Conservation (phyloP, 2,113 vertebrate species). For the Prunella himalayana region DNA sequence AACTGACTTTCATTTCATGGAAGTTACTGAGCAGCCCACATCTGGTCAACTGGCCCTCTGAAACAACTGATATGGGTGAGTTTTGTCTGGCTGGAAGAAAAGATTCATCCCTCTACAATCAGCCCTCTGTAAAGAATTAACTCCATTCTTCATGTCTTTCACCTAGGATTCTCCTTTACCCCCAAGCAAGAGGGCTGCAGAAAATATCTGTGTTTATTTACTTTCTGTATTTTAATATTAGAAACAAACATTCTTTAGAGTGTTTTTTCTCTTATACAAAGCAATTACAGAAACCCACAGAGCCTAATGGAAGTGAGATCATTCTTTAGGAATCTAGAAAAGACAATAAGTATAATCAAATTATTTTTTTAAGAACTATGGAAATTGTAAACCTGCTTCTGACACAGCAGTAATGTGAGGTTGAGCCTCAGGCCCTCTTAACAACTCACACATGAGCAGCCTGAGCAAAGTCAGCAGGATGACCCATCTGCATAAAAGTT, state of each 20-base stretch:
- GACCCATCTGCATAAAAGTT: background rate
- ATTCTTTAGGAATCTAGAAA: background rate
- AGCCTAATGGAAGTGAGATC: conserved; percentile 18
- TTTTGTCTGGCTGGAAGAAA: background rate
- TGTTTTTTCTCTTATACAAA: background rate
- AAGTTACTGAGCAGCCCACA: background rate
- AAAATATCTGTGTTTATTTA: background rate
- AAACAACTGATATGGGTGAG: background rate
- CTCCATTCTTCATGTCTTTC: background rate
- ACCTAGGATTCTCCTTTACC: background rate
- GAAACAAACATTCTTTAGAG: conserved; percentile 4
- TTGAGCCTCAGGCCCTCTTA: conserved; percentile 9
- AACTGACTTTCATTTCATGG: background rate
- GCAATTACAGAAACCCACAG: background rate
- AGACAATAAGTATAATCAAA: conserved; percentile 28
- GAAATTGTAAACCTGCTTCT: conserved; percentile 44
- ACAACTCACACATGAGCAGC: conserved; percentile 25
- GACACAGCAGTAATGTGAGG: conserved; percentile 11
- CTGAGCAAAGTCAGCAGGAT: background rate
- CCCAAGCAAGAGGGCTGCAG: background rate
- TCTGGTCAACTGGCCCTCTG: background rate
- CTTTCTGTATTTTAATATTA: conserved; percentile 13
- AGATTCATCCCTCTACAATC: background rate
- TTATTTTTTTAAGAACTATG: background rate
- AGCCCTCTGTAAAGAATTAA: background rate